Evolutionary conservation across 2,797 vertebrate genomes (phyloP).

Genomic region (Denticeps clupeoides): DNA sequence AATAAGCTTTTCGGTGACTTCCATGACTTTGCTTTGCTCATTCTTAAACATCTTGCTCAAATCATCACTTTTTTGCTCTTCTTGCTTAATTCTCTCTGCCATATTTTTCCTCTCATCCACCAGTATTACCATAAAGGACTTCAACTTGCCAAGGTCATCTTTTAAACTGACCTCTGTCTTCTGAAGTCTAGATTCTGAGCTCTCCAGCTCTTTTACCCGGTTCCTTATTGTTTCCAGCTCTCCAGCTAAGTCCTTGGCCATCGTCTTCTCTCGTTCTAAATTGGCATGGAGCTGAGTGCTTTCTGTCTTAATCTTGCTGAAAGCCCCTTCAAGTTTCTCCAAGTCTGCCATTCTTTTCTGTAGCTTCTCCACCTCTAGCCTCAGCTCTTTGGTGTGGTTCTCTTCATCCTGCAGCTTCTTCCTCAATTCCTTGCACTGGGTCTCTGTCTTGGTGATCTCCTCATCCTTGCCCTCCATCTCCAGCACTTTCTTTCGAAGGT

Average conservation of each 20-base stretch:
- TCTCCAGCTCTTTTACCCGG: conserved; percentile 76
- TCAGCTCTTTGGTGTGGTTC: conserved; percentile 72
- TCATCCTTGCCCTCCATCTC: conserved; percentile 98
- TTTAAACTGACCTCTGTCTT: conserved; percentile 75
- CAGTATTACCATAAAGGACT: conserved; percentile 81
- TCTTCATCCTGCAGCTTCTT: conserved; percentile 82
- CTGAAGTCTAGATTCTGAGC: conserved; percentile 69
- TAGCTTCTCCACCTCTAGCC: conserved; percentile 80
- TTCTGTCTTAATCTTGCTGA: conserved; percentile 72
- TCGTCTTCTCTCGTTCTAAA: conserved; percentile 78
- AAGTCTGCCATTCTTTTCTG: conserved; percentile 85
- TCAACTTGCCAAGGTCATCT: conserved; percentile 86
- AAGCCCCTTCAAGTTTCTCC: conserved; percentile 79
- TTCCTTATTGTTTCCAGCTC: conserved; percentile 76
- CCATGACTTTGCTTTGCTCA: conserved; percentile 85
- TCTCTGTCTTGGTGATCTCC: conserved; percentile 84
- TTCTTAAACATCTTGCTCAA: conserved; percentile 73
- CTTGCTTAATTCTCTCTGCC: conserved; percentile 80
- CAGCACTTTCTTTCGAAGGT: conserved; percentile 78
- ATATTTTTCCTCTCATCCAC: conserved; percentile 86
- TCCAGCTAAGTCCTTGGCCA: conserved; percentile 69
- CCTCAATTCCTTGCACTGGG: conserved; percentile 77
- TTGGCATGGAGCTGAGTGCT: conserved; percentile 71
- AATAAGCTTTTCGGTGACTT: conserved; percentile 91
- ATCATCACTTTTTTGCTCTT: conserved; percentile 77